phyloP scores from a whole-genome alignment of 2,888 invertebrate species.

The Folsomia candida region DNA sequence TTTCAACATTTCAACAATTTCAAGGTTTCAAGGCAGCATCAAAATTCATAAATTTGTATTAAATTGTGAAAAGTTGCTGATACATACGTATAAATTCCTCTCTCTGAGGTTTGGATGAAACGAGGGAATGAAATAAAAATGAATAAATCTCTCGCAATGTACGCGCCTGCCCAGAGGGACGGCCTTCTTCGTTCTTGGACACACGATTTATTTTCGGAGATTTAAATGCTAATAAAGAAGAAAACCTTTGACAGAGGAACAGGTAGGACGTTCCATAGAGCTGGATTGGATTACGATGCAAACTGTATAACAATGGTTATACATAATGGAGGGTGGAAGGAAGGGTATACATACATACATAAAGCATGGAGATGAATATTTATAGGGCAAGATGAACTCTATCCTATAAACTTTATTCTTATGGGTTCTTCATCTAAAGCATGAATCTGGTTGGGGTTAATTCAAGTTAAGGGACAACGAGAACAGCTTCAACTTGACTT shows the following conservation, averaged over 20 bases:
- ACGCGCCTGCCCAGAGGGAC: not conserved
- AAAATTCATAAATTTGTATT: not conserved
- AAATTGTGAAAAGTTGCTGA: not conserved
- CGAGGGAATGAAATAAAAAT: not conserved
- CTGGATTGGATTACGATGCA: not conserved
- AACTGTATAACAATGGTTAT: not conserved
- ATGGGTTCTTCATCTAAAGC: no score
- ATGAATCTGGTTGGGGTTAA: no score
- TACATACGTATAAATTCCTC: not conserved
- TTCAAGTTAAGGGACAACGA: no score
- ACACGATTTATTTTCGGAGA: slow-evolving; percentile 1
- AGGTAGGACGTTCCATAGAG: not conserved
- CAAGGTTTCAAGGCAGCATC: not conserved
- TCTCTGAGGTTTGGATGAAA: not conserved
- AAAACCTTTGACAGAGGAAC: not conserved
- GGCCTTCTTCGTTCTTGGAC: not conserved
- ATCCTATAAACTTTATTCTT: no score
- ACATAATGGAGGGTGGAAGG: not conserved
- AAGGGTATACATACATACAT: not conserved
- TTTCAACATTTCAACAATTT: slow-evolving; percentile 7
- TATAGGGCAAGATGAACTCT: not conserved
- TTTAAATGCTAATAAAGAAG: slow-evolving; percentile 5
- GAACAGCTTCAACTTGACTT: no score
- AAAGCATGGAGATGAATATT: not conserved
- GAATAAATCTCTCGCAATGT: not conserved